Evolutionary conservation across 2,797 vertebrate species (phyloP).

Genomic region (Labroides dimidiatus): DNA sequence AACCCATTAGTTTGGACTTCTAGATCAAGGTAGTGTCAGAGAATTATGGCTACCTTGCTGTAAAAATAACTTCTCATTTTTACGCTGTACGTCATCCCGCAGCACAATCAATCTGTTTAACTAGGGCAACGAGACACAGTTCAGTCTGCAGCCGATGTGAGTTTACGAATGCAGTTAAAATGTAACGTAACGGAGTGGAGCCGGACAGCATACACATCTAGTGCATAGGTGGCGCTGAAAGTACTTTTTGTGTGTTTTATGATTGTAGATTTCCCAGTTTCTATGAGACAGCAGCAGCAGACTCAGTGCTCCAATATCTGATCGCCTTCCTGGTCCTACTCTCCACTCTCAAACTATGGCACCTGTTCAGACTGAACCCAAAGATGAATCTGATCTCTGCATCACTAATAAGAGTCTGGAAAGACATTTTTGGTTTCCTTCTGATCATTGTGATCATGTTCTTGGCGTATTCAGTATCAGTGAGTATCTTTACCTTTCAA

Average conservation of each 20-base stretch:
- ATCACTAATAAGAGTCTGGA: slow-evolving; percentile 88
- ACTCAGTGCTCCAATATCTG: slow-evolving; percentile 88
- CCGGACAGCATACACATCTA: no score
- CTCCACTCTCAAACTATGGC: slow-evolving; percentile 93
- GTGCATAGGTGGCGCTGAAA: no score
- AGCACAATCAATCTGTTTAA: no score
- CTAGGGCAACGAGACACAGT: no score
- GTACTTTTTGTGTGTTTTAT: not conserved
- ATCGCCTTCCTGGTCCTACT: slow-evolving; percentile 93
- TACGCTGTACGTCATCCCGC: no score
- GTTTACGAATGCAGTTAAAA: no score
- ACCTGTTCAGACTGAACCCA: slow-evolving; percentile 91
- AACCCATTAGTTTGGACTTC: no score
- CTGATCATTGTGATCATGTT: slow-evolving; percentile 88
- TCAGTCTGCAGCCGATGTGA: no score
- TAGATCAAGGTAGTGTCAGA: no score
- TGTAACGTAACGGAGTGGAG: no score
- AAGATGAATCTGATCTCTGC: slow-evolving; percentile 91
- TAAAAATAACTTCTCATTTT: no score
- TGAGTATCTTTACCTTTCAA: slow-evolving; percentile 72
- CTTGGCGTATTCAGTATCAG: slow-evolving; percentile 87
- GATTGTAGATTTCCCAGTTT: slow-evolving; percentile 87
- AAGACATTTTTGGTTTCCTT: slow-evolving; percentile 89
- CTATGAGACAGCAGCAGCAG: slow-evolving; percentile 86
- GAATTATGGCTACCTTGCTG: no score